Conservation (phyloP, 2,113 vertebrate genomes). For the Callithrix jacchus region DNA sequence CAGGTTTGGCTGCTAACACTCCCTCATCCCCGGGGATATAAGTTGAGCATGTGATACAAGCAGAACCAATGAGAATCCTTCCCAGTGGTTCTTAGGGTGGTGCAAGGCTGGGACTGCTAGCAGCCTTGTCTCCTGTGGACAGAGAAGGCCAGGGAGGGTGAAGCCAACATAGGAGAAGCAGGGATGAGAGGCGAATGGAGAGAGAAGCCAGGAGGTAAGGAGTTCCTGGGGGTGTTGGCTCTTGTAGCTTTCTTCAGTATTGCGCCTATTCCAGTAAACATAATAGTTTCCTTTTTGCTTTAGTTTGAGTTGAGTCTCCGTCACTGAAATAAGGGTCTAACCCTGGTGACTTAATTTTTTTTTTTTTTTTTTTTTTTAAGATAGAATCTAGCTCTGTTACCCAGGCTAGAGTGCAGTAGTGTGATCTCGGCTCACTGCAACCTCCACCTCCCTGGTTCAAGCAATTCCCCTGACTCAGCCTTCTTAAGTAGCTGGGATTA, state of each 20-base stretch:
- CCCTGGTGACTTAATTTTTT: neutral
- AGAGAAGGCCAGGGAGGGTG: neutral
- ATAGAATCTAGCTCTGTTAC: too few relatives aligned
- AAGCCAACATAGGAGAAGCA: neutral
- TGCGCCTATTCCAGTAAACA: neutral
- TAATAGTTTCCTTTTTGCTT: neutral
- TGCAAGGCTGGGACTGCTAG: rapidly evolving
- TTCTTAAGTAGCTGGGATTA: too few relatives aligned
- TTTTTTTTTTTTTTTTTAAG: too few relatives aligned
- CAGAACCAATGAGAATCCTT: neutral
- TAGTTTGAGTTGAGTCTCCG: neutral
- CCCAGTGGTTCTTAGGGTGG: too few relatives aligned
- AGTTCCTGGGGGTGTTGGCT: neutral
- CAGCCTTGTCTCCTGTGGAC: neutral
- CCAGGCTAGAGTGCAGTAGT: too few relatives aligned
- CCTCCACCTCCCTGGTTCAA: too few relatives aligned
- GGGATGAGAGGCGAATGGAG: neutral
- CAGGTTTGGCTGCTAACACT: neutral
- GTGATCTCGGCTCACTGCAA: too few relatives aligned
- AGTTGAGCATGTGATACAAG: neutral
- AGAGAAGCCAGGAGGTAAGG: neutral
- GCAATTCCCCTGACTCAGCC: too few relatives aligned
- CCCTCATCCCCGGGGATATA: neutral
- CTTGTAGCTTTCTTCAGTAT: neutral
- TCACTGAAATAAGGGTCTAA: neutral